Evolutionary conservation across 2,888 invertebrate genomes (phyloP).

Genomic region (Rhingia campestris): DNA sequence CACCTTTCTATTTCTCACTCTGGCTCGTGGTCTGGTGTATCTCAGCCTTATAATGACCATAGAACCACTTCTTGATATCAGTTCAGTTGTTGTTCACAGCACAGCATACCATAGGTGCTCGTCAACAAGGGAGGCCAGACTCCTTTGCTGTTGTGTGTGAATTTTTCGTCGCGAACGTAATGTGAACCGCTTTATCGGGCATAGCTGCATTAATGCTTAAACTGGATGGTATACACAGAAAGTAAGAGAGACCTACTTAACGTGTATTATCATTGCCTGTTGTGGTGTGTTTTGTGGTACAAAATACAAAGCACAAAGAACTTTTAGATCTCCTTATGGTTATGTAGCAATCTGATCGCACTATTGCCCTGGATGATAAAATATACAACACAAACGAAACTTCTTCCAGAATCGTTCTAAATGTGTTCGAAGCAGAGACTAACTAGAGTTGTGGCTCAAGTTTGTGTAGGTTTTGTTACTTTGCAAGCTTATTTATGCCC

Average conservation of each 20-base stretch:
- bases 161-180: constrained; percentile 44
- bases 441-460: too few species aligned
- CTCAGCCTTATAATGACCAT: constrained; percentile 39
- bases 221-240: constrained; percentile 56
- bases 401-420: neutral
- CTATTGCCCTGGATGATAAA: constrained; percentile 38
- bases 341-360: constrained; percentile 45
- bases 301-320: constrained; percentile 32
- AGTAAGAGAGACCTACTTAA: constrained; percentile 62
- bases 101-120: constrained; percentile 34
- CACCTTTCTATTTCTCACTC: constrained; percentile 71
- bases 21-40: constrained; percentile 6
- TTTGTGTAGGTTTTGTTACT: too few species aligned
- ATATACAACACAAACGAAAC: neutral
- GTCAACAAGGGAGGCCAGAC: constrained; percentile 48
- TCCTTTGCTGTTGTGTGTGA: constrained; percentile 28
- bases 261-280: constrained; percentile 29
- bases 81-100: constrained; percentile 23
- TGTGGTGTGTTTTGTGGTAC: constrained; percentile 18
- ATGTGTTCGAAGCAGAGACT: too few species aligned
- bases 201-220: constrained; percentile 48
- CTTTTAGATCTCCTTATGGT: constrained; percentile 44
- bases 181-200: constrained; percentile 46
- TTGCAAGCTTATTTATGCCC: too few species aligned
- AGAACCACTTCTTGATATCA: constrained; percentile 58